These are phyloP conservation scores for Eudorcas thomsonii DNA, from an alignment of 2,113 vertebrate species.

Conservation along the genomic window DNA sequence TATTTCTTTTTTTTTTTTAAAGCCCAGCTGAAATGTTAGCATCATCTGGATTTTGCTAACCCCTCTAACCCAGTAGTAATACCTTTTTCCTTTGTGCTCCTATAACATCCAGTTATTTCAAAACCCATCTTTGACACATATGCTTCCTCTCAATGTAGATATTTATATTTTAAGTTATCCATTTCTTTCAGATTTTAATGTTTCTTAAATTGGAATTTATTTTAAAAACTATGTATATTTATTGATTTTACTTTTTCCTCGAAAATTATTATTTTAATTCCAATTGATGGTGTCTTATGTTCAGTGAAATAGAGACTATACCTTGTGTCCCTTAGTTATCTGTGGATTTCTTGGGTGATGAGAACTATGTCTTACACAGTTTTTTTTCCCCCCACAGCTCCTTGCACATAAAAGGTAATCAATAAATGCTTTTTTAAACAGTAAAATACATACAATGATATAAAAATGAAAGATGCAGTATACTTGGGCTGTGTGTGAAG, in stretches of 20 bases:
- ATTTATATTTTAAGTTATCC: neutral
- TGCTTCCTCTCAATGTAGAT: neutral
- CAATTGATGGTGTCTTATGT: neutral
- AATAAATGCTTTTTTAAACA: slow-evolving; percentile 25
- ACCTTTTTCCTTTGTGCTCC: neutral
- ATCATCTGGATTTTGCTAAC: neutral
- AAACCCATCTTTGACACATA: neutral
- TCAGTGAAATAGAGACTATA: neutral
- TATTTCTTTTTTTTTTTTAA: neutral
- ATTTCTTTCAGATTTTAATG: neutral
- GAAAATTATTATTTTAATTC: neutral
- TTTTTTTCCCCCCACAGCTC: neutral
- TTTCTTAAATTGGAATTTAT: neutral
- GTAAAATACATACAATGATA: neutral
- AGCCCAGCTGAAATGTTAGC: neutral
- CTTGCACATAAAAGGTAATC: slow-evolving; percentile 31
- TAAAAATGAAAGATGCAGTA: slow-evolving; percentile 30
- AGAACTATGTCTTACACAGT: neutral
- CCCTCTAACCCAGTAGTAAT: neutral
- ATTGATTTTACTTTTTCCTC: neutral
- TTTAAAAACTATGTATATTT: neutral
- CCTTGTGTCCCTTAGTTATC: neutral
- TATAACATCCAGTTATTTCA: neutral
- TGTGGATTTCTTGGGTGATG: neutral
- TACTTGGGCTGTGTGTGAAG: slow-evolving; percentile 9